These are phyloP conservation scores for Columba janthina DNA, from an alignment of 2,113 vertebrate genomes.

Conservation along the genomic window DNA sequence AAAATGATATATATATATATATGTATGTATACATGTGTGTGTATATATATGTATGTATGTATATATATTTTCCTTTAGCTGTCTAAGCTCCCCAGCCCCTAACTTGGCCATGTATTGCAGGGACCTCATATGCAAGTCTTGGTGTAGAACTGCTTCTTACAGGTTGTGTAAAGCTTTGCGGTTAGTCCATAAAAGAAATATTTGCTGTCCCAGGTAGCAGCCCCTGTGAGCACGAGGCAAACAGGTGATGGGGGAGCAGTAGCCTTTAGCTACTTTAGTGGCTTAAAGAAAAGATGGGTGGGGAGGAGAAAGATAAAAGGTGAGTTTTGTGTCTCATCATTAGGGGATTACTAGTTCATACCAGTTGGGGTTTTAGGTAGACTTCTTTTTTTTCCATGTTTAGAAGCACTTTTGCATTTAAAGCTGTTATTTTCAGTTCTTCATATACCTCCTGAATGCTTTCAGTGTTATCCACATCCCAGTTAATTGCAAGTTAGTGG, in stretches of 20 bases:
- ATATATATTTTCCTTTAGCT: background rate
- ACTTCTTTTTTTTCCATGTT: background rate
- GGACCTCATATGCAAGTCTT: background rate
- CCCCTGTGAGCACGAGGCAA: background rate
- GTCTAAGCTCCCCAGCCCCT: background rate
- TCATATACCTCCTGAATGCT: background rate
- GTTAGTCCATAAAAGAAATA: background rate
- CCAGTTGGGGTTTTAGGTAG: background rate
- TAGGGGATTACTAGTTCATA: background rate
- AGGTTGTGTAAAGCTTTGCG: background rate
- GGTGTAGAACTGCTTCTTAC: background rate
- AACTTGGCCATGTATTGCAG: background rate
- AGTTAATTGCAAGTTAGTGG: background rate
- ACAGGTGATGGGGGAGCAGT: background rate
- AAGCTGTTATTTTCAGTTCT: background rate
- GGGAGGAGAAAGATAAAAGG: background rate
- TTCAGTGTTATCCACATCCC: background rate
- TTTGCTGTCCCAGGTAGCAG: background rate
- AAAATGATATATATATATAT: background rate
- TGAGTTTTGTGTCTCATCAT: accelerated
- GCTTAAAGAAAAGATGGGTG: background rate
- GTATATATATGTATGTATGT: no score
- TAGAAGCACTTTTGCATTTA: background rate
- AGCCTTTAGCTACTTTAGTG: background rate
- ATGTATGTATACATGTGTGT: no score